phyloP scores from a whole-genome alignment of 2,797 vertebrate genomes.

The Falco naumanni region DNA sequence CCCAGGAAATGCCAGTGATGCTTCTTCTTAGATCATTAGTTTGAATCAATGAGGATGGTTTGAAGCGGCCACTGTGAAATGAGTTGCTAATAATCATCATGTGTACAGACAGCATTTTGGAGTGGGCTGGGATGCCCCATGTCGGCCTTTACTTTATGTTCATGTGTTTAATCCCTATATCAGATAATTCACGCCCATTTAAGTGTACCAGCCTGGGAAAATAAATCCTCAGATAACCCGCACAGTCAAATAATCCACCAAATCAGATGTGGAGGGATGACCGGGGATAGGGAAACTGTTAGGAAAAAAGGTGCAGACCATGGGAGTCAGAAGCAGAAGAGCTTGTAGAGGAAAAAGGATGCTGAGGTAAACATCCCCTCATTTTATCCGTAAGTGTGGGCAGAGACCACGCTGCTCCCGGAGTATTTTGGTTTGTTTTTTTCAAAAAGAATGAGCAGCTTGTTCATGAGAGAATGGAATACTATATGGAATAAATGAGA shows the following conservation, averaged over 20 bases:
- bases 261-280: conserved; percentile 28
- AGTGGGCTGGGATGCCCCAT: background rate
- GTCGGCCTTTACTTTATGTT: conserved; percentile 18
- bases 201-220: conserved; percentile 34
- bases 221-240: conserved; percentile 52
- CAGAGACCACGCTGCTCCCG: conserved; percentile 22
- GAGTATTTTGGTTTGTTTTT: conserved; percentile 36
- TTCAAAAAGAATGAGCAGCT: conserved; percentile 40
- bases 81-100: conserved; percentile 21
- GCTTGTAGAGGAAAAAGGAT: conserved; percentile 6
- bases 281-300: background rate
- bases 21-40: conserved; percentile 19
- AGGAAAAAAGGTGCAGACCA: background rate
- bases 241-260: conserved; percentile 38
- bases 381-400: conserved; percentile 9
- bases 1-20: background rate
- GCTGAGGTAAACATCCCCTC: conserved; percentile 43
- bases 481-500: conserved; percentile 63
- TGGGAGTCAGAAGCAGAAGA: conserved; percentile 19
- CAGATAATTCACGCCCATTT: conserved; percentile 65
- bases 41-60: background rate
- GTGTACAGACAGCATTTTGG: background rate
- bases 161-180: conserved; percentile 45
- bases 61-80: conserved; percentile 17
- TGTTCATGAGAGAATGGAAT: conserved; percentile 53